Evolutionary conservation across 2,113 vertebrate genomes (phyloP).

Genomic region (Monopterus albus): DNA sequence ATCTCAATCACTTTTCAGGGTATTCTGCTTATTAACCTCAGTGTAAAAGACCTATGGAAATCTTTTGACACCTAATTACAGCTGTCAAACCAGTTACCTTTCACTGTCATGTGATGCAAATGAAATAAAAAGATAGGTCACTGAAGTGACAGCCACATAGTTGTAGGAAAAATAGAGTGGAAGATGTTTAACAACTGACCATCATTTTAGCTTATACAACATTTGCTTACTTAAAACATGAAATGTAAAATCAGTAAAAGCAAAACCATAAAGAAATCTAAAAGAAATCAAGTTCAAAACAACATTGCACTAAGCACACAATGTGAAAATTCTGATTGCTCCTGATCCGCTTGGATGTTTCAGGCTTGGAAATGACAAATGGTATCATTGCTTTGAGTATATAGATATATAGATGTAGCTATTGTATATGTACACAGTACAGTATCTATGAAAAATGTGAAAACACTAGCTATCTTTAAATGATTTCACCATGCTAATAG

Average conservation of each 20-base stretch:
- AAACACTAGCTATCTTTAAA: conserved; percentile 77
- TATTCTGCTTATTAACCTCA: conserved; percentile 45
- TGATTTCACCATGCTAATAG: conserved; percentile 80
- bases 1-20: conserved; percentile 29
- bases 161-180: conserved; percentile 28
- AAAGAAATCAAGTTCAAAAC: conserved; percentile 43
- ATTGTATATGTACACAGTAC: conserved; percentile 82
- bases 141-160: conserved; percentile 30
- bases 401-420: conserved; percentile 81
- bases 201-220: conserved; percentile 68
- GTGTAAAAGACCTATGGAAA: conserved; percentile 52
- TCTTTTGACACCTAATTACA: conserved; percentile 27
- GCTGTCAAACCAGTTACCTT: conserved; percentile 48
- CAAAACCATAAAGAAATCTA: conserved; percentile 35
- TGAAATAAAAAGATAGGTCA: conserved; percentile 40
- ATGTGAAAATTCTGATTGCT: conserved; percentile 66
- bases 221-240: conserved; percentile 56
- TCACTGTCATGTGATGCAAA: conserved; percentile 20
- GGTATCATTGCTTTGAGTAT: conserved; percentile 80
- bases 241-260: conserved; percentile 26
- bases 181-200: conserved; percentile 57
- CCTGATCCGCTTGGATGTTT: conserved; percentile 61
- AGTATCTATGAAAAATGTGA: conserved; percentile 77
- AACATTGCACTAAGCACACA: conserved; percentile 76
- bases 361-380: conserved; percentile 68